Evolutionary conservation across 2,888 invertebrate genomes (phyloP), one percentile per base, ranked within the genome.

Genomic region (Polia nebulosa): DNA sequence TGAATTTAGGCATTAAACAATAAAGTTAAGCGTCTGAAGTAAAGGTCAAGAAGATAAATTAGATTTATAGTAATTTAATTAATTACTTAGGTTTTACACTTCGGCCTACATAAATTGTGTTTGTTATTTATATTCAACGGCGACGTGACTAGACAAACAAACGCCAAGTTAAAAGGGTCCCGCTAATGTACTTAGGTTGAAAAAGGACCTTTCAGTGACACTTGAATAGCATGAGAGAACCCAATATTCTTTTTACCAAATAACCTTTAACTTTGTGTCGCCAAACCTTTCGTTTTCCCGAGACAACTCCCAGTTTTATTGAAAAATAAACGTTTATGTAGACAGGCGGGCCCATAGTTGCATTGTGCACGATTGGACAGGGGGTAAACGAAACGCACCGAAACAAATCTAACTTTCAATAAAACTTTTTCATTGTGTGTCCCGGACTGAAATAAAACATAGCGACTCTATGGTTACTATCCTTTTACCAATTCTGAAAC

Each of bases 61-160:
- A 71, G 63, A 74, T 82, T 80, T 72, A 58, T 71, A 59, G 63
- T 81, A 82, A 84, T 83, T 82, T 80, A 75, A 82, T 82, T 82
- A 85, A 85, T 82, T 70, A 81, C 69, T 69, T 74, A 76, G 74
- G 73, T 71, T 81, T 79, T 77, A 83, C 75, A 76, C 80, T 84
- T 81, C 75, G 80, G 79, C 66, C 77, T 71, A 78, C 78, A 80
- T 85, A 84, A 84, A 85, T 85, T 81, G 78, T 84, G 84, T 85
- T 87, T 87, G 82, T 84, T 85, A 85, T 89, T 90, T 90, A 88
- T 86, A 85, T 87, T 86, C 84, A 71, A 79, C 71, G 71, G 82
- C 81, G 83, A 87, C 87, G 88, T 89, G 88, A 88, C 89, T 87
- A 88, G 85, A 87, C 86, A 89, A 90, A 90, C 88, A 89, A 88